phyloP scores from a whole-genome alignment of 2,113 vertebrate genomes.

The Esox niger region DNA sequence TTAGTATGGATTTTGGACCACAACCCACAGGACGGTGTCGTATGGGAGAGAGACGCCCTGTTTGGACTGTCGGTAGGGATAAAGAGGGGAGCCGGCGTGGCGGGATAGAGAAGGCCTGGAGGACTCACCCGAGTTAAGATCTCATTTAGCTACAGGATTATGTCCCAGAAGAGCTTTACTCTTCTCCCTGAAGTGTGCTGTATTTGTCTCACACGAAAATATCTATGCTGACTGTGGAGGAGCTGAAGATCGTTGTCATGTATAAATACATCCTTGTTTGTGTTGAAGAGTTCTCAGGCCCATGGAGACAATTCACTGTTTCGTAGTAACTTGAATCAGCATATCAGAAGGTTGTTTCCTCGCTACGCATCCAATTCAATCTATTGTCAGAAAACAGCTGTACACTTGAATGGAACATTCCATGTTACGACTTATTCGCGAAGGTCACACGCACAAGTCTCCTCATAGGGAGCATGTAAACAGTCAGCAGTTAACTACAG shows the following conservation, averaged over 20 bases:
- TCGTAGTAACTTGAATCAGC: constrained; percentile 7
- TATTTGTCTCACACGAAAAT: constrained; percentile 22
- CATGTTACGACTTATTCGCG: constrained; percentile 52
- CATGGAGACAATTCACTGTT: constrained; percentile 17
- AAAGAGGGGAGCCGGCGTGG: constrained; percentile 1
- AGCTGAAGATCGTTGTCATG: neutral
- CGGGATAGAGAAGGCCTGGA: constrained; percentile 20
- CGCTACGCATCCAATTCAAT: neutral
- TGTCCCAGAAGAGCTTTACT: constrained; percentile 4
- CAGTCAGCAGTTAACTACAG: neutral
- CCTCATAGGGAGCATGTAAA: constrained; percentile 18
- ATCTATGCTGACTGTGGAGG: neutral
- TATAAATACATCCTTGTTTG: constrained; percentile 21
- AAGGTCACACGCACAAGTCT: constrained; percentile 44
- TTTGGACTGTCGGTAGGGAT: neutral
- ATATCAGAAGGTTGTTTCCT: neutral
- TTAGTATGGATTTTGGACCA: too few relatives aligned
- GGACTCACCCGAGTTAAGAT: constrained; percentile 11
- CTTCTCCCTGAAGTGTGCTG: constrained; percentile 13
- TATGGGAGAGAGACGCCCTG: neutral
- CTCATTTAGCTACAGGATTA: constrained; percentile 25
- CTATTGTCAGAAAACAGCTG: constrained; percentile 1
- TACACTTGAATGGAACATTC: constrained; percentile 56
- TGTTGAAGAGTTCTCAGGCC: constrained; percentile 18
- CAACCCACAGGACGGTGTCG: too few relatives aligned